Conservation (phyloP, 2,888 invertebrate species). For the Alentia gelatinosa region DNA sequence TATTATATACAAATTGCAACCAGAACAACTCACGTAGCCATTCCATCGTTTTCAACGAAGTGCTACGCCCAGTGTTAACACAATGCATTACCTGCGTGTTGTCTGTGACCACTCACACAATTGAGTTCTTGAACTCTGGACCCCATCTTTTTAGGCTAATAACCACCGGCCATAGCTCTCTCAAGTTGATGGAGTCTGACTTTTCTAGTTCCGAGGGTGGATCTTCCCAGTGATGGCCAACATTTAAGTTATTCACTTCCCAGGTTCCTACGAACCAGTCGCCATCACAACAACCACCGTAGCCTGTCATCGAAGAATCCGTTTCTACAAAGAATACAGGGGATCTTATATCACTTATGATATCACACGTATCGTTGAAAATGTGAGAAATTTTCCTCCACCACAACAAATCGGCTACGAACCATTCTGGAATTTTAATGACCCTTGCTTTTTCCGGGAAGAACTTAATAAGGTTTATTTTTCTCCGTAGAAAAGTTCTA, state of each 20-base stretch:
- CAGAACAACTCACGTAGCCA: neutral
- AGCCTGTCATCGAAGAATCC: neutral
- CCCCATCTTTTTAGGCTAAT: neutral
- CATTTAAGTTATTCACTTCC: neutral
- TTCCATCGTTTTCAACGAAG: neutral
- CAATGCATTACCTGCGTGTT: neutral
- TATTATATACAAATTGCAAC: neutral
- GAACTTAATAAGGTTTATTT: no score
- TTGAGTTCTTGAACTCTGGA: neutral
- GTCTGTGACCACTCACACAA: neutral
- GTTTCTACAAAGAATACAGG: no score
- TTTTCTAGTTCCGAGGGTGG: neutral
- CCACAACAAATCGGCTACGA: no score
- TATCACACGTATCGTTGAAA: no score
- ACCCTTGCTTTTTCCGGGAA: no score
- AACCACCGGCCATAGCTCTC: neutral
- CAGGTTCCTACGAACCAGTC: neutral
- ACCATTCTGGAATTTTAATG: no score
- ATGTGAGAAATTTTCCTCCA: no score
- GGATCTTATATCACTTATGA: no score
- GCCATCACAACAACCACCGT: neutral
- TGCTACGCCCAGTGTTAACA: neutral
- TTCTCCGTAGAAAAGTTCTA: no score
- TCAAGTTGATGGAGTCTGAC: neutral
- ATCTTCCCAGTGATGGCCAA: neutral